Evolutionary conservation across 2,113 vertebrate species (phyloP), one percentile per base, ranked within the genome.

Genomic region (Leucoraja erinaceus): DNA sequence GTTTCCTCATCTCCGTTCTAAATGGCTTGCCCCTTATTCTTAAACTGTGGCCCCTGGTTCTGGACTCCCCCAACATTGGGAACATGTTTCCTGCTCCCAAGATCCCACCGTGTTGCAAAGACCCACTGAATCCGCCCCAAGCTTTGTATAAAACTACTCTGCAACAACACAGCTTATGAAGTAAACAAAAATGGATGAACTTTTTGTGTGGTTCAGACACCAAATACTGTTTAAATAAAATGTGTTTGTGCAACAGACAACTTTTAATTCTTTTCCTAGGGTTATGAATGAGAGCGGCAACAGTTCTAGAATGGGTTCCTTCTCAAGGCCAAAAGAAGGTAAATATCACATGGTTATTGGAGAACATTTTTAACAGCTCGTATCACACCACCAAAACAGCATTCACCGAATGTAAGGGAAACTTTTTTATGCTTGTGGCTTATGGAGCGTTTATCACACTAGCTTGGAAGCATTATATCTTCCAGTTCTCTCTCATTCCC

Each of bases 271-370:
- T 84, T 56, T 56, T 20, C 33, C 72, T 47, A 91, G 90, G 66
- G n/a, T 72, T 28, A 74, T 91, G 90, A 91, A 91, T 91, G 33
- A 33, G 54, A 91, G 90, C 72, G 66, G 0, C 28, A 72, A 91
- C 38, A 72, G 33, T 72, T 72, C 90, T 28, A 74, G 38, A 68
- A 74, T 54, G 33, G 59, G 1, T 31, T 28, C 88, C 2, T 66
- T 91, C 18, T 25, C 90, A 72, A 54, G 68, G 11, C 33, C 68
- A 38, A 91, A 22, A 72, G 90, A 74, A 54, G 90, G 90, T 91
- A 91, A 91, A 47, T 47, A 47, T 47, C 38, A 47, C 38, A 47
- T 47, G 38, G 38, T 47, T 47, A 47, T 47, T 47, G 38, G 38
- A 47, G 38, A 47, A 47, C n/a, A 54, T 74, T 54, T 68, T 33